Evolutionary conservation across 2,113 vertebrate species (phyloP), one percentile per base, ranked within the genome.

Genomic region (Alaudala cheleensis): DNA sequence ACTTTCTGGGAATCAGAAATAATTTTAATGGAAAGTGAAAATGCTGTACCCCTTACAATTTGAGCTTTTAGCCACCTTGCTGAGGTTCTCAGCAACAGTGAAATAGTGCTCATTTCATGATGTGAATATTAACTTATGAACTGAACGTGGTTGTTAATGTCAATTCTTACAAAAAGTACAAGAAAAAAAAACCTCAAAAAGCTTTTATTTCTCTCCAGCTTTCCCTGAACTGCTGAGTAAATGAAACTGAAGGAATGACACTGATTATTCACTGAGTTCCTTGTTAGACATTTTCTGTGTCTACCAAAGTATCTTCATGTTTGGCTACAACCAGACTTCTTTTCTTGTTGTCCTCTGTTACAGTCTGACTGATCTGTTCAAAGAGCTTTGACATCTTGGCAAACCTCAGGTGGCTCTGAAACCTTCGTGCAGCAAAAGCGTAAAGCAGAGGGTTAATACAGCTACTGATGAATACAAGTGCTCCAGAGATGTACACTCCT

Each of bases 371-470:
- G 69, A 97, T 76, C 66, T 96, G 95, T 33, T 97, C 96, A 85
- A 98, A 98, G 7, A 98, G 81, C 45, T 94, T 97, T 40, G 72
- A 92, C 40, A 97, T 84, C 77, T 94, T 97, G 62, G 90, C 56
- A 74, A 97, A 84, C 24, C 60, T 91, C 70, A 96, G 66, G 23
- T 95, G 95, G 70, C 50, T 86, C 81, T 82, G 95, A 88, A 97
- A 95, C 82, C 44, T 97, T 61, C 81, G 94, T 62, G 96, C 97
- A 69, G 97, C 96, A 72, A 98, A 98, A 66, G 97, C 97, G 2
- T 98, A 98, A 77, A 98, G 97, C 28, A 98, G 94, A 21, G 98
- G 98, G 74, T 98, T 98, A 87, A 98, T 85, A 45, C 97, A 98
- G 92, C 98, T 98, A 83, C 97, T 98, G 61, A 98, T 70, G 51